Percentiles rank a stretch among this genome's conserved stretches.
phyloP scores from a whole-genome alignment of 2,797 vertebrate species.

The Malurus splendens region DNA sequence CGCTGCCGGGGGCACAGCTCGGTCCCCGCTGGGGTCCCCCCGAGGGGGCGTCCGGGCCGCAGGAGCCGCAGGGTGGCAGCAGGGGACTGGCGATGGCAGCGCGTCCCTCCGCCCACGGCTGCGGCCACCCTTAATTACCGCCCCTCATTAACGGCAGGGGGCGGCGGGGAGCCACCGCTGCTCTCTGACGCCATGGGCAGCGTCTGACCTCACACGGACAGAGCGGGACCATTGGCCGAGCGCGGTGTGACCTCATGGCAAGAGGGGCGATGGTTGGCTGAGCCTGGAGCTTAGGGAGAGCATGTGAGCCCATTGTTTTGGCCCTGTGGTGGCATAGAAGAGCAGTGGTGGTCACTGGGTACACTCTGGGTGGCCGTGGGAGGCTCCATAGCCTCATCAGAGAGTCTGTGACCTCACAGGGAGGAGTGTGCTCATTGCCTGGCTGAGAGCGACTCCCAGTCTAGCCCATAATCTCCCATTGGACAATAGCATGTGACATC shows the following conservation, averaged over 20 bases:
- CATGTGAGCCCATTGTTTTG: rapidly evolving
- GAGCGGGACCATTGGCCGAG: rapidly evolving
- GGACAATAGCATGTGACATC: rapidly evolving
- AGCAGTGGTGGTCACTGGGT: rapidly evolving
- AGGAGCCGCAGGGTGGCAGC: neutral
- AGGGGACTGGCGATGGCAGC: neutral
- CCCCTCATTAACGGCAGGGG: neutral
- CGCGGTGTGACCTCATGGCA: rapidly evolving
- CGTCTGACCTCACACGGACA: neutral
- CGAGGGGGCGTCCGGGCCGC: neutral
- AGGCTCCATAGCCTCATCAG: rapidly evolving
- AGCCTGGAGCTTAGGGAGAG: rapidly evolving
- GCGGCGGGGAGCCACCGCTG: neutral
- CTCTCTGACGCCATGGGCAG: neutral
- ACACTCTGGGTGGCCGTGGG: rapidly evolving
- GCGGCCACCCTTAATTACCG: rapidly evolving
- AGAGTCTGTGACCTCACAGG: neutral
- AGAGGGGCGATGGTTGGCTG: rapidly evolving
- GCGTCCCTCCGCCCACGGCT: rapidly evolving
- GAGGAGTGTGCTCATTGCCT: rapidly evolving
- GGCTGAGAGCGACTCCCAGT: rapidly evolving
- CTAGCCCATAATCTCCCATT: rapidly evolving
- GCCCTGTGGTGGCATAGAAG: rapidly evolving
- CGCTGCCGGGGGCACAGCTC: rapidly evolving
- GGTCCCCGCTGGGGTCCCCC: neutral